Conservation (phyloP, 2,888 invertebrate species). For the Lydus trimaculatus region DNA sequence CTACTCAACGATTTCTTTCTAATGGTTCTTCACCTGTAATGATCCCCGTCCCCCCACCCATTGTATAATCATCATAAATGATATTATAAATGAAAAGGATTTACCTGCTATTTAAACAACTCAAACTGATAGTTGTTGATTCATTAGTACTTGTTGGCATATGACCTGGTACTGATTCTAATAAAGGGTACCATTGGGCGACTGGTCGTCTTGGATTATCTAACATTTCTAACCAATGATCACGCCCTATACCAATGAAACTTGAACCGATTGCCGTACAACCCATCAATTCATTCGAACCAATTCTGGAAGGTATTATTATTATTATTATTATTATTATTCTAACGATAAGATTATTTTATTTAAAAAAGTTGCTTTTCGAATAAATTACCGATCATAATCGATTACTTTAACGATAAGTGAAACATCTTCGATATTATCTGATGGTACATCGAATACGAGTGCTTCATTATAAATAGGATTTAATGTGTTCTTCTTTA, state of each 20-base stretch:
- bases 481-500: slow-evolving; percentile 84
- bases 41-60: too few relatives aligned
- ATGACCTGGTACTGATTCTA: slow-evolving; percentile 74
- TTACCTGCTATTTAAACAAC: slow-evolving; percentile 75
- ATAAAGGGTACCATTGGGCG: slow-evolving; percentile 83
- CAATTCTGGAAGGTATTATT: slow-evolving; percentile 68
- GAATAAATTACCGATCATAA: slow-evolving; percentile 76
- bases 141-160: slow-evolving; percentile 64
- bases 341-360: too few relatives aligned
- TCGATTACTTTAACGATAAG: slow-evolving; percentile 87
- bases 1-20: background rate
- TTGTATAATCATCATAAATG: too few relatives aligned
- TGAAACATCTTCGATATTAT: slow-evolving; percentile 82
- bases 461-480: slow-evolving; percentile 94
- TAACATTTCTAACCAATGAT: slow-evolving; percentile 87
- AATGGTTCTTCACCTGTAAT: slow-evolving; percentile 14
- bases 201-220: slow-evolving; percentile 84
- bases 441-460: slow-evolving; percentile 88
- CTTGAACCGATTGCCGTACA: slow-evolving; percentile 82
- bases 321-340: background rate
- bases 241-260: slow-evolving; percentile 78
- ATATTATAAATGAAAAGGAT: too few relatives aligned
- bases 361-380: too few relatives aligned
- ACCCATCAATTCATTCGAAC: slow-evolving; percentile 86
- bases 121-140: slow-evolving; percentile 62